These are phyloP conservation scores for Drosophila atripex DNA, from an alignment of 2,888 invertebrate genomes.

Conservation along the genomic window DNA sequence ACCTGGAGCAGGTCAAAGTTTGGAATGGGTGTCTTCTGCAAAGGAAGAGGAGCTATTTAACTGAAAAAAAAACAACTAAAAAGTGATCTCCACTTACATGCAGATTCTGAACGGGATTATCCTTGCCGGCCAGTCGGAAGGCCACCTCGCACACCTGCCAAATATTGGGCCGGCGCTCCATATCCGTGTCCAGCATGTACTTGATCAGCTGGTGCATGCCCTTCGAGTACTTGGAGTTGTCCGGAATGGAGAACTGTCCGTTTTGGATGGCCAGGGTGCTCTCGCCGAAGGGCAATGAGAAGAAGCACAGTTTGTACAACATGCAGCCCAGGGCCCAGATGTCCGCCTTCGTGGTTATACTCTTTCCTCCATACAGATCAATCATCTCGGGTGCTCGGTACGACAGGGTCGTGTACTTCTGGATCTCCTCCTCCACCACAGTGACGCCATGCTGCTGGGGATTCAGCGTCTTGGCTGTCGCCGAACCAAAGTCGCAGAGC, in stretches of 20 bases:
- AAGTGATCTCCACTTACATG: constrained; percentile 85
- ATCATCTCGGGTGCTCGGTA: constrained; percentile 97
- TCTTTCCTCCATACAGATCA: constrained; percentile 92
- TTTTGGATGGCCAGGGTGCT: constrained; percentile 96
- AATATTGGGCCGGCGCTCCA: constrained; percentile 93
- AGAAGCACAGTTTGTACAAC: constrained; percentile 94
- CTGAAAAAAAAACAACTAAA: neutral
- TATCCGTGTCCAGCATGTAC: constrained; percentile 93
- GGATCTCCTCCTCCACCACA: constrained; percentile 92
- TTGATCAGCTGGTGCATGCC: constrained; percentile 90
- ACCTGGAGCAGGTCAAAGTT: constrained; percentile 87
- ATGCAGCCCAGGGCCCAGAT: constrained; percentile 96
- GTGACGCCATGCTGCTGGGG: constrained; percentile 88
- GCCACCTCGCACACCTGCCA: constrained; percentile 91
- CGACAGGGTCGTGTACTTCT: constrained; percentile 94
- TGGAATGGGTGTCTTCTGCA: constrained; percentile 88
- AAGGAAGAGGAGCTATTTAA: constrained; percentile 50
- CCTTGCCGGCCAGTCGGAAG: constrained; percentile 88
- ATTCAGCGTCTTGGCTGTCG: constrained; percentile 92
- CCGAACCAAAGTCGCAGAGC: constrained; percentile 96
- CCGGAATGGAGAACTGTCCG: constrained; percentile 93
- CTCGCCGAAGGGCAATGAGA: constrained; percentile 95
- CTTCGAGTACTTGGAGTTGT: constrained; percentile 89
- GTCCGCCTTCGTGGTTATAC: constrained; percentile 94
- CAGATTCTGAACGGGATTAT: constrained; percentile 92